These are phyloP conservation scores for Shargacucullia verbasci DNA, from an alignment of 2,888 invertebrate species.

Conservation along the genomic window DNA sequence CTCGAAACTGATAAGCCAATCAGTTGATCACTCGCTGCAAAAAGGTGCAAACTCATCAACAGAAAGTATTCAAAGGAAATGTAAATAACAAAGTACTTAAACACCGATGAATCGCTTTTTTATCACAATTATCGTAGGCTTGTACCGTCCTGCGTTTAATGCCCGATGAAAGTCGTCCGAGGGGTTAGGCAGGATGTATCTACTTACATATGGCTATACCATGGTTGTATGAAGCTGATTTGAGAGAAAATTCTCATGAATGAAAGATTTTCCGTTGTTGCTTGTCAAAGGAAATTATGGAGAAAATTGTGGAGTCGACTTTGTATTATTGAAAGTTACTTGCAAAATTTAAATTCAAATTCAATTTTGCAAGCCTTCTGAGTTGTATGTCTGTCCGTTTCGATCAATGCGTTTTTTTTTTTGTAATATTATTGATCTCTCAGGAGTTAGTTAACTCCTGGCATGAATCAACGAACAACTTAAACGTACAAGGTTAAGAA, in stretches of 20 bases:
- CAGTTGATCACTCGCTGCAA: background rate
- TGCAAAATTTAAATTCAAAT: too few species aligned
- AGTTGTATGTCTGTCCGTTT: too few species aligned
- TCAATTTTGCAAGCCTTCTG: too few species aligned
- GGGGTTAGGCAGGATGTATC: slow-evolving; percentile 60
- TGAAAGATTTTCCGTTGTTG: slow-evolving; percentile 27
- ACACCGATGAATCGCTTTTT: slow-evolving; percentile 15
- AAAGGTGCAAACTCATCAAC: background rate
- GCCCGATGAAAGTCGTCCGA: slow-evolving; percentile 59
- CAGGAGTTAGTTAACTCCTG: too few species aligned
- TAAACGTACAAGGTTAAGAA: too few species aligned
- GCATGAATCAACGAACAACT: too few species aligned
- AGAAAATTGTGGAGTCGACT: too few species aligned
- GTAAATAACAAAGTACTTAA: slow-evolving; percentile 16
- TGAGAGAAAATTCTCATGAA: slow-evolving; percentile 52
- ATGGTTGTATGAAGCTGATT: slow-evolving; percentile 10
- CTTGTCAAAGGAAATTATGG: background rate
- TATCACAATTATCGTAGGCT: slow-evolving; percentile 36
- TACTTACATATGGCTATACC: slow-evolving; percentile 28
- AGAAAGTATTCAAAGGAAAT: slow-evolving; percentile 5
- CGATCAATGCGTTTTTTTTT: too few species aligned
- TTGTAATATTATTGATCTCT: too few species aligned
- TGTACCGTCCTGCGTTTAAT: slow-evolving; percentile 50
- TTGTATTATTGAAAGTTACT: too few species aligned
- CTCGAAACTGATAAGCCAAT: too few species aligned